Conservation (phyloP, 2,888 invertebrate species). For the Sminthurides aquaticus region DNA sequence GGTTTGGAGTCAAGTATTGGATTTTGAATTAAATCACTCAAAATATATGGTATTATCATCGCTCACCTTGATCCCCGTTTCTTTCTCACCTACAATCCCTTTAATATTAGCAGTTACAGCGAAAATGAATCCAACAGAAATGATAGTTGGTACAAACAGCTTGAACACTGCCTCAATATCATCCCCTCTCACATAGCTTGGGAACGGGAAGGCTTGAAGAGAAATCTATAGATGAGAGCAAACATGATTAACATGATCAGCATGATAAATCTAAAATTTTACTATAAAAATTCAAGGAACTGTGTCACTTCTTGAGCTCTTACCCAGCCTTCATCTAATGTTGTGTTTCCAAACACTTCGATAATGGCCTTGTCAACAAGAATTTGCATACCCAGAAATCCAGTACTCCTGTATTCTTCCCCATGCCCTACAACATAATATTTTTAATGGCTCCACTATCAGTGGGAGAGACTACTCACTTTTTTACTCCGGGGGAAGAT, state of each 20-base stretch:
- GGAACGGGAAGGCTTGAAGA: slow-evolving; percentile 55
- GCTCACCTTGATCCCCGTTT: slow-evolving; percentile 55
- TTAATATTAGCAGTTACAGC: slow-evolving; percentile 53
- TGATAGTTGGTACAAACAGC: slow-evolving; percentile 47
- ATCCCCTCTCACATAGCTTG: slow-evolving; percentile 46
- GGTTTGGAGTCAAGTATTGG: too few species aligned
- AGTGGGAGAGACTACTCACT: too few species aligned
- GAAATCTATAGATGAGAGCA: too few species aligned
- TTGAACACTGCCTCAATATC: slow-evolving; percentile 44
- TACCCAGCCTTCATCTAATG: neutral
- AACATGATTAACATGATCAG: too few species aligned
- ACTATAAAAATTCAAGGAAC: too few species aligned
- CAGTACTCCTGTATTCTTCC: slow-evolving; percentile 23
- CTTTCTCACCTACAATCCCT: slow-evolving; percentile 56
- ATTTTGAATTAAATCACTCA: too few species aligned
- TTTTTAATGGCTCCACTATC: too few species aligned
- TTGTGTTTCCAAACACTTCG: neutral
- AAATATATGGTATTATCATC: too few species aligned
- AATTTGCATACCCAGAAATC: neutral
- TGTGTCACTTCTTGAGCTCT: too few species aligned
- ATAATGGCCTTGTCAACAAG: neutral
- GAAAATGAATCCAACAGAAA: slow-evolving; percentile 50
- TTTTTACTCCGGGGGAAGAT: too few species aligned
- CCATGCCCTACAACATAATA: too few species aligned
- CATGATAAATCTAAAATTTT: too few species aligned